These are phyloP conservation scores for Andrena cerasifolii DNA, from an alignment of 1,140 invertebrate species.

Conservation along the genomic window DNA sequence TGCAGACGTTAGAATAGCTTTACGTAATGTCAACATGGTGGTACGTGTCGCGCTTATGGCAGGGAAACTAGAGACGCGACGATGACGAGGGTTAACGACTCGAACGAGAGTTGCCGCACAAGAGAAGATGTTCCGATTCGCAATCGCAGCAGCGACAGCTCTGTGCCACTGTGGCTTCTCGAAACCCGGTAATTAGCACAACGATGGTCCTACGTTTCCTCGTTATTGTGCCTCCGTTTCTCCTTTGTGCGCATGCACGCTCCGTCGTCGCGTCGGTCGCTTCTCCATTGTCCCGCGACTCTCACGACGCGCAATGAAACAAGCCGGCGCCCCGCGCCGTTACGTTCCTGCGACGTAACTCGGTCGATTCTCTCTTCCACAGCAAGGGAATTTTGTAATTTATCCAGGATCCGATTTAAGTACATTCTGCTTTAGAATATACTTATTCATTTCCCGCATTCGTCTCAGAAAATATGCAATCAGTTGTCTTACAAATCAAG, in stretches of 20 bases:
- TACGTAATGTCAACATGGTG: slow-evolving; percentile 21
- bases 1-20: neutral
- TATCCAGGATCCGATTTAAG: neutral
- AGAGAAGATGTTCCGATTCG: slow-evolving; percentile 38
- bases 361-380: neutral
- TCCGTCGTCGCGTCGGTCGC: neutral
- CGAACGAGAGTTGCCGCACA: neutral
- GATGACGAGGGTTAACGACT: slow-evolving; percentile 11
- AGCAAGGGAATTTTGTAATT: neutral
- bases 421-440: too few relatives aligned
- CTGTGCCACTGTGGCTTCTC: neutral
- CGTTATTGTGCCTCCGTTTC: slow-evolving; percentile 56
- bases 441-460: too few relatives aligned
- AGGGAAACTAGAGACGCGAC: neutral
- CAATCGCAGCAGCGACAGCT: slow-evolving; percentile 22
- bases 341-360: slow-evolving; percentile 19
- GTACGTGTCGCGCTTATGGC: neutral
- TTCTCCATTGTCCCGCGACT: slow-evolving; percentile 45
- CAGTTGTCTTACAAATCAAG: too few relatives aligned
- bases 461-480: too few relatives aligned
- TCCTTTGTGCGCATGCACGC: neutral
- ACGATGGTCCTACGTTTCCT: slow-evolving; percentile 52
- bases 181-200: slow-evolving; percentile 58
- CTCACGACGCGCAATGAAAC: slow-evolving; percentile 44
- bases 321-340: slow-evolving; percentile 10